Conservation (phyloP, 2,113 vertebrate genomes). For the Octodon degus region DNA sequence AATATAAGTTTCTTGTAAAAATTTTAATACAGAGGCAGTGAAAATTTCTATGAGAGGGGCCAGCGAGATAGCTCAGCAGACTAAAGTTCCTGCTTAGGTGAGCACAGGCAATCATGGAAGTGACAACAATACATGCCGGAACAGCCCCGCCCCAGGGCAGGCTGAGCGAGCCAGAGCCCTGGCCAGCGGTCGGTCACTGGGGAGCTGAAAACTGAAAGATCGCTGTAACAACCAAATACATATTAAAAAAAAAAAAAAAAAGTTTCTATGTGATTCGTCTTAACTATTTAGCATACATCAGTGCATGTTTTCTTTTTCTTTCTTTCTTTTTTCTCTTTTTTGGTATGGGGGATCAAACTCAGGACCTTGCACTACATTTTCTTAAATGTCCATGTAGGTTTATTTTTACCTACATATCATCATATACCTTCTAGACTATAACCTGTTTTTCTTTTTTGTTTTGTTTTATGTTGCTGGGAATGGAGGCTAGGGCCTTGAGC, state of each 20-base stretch:
- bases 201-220: no score
- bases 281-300: constrained; percentile 11
- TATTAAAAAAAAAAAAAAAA: no score
- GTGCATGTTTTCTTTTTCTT: not conserved
- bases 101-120: no score
- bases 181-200: no score
- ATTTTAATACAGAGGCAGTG: not conserved
- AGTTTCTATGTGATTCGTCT: not conserved
- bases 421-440: not conserved
- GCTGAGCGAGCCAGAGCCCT: no score
- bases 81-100: no score
- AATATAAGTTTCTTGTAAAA: constrained; percentile 3
- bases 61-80: no score
- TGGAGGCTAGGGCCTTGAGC: not conserved
- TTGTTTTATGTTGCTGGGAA: not conserved
- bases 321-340: no score
- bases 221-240: no score
- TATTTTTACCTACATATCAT: constrained; percentile 22
- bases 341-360: no score
- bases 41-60: not conserved
- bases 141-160: no score
- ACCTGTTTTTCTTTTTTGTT: not conserved
- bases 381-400: not conserved
- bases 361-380: not conserved
- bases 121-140: no score